Evolutionary conservation across 2,113 vertebrate species (phyloP).

Genomic region (Hydrochoerus hydrochaeris): DNA sequence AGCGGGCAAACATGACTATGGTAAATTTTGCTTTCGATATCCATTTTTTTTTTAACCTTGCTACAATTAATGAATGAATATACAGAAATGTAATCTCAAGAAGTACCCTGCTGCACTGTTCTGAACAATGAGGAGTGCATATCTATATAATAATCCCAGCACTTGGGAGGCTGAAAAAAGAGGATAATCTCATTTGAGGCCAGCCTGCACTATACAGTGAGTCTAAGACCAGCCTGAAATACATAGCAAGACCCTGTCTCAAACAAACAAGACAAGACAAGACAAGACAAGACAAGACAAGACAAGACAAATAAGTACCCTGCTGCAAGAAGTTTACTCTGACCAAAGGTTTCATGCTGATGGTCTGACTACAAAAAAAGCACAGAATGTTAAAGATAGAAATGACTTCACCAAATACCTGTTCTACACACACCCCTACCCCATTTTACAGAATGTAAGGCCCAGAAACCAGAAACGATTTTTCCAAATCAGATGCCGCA

Average conservation of each 20-base stretch:
- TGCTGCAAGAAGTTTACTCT: not conserved
- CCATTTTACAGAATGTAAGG: not conserved
- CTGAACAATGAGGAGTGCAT: not conserved
- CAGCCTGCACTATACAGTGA: not conserved
- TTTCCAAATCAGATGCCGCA: not conserved
- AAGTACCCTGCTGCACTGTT: not conserved
- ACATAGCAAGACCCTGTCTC: not conserved
- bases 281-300: too few relatives aligned
- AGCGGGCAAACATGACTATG: not conserved
- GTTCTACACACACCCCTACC: not conserved
- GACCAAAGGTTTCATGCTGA: not conserved
- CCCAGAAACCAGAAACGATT: not conserved
- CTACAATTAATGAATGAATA: not conserved
- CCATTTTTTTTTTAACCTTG: not conserved
- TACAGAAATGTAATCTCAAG: not conserved
- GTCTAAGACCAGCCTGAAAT: not conserved
- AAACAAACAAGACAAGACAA: not conserved
- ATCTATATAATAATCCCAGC: not conserved
- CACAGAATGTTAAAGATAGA: not conserved
- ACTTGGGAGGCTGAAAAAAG: not conserved
- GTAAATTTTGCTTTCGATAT: slow-evolving; percentile 5
- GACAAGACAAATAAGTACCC: not conserved
- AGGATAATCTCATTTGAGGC: not conserved
- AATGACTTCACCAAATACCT: not conserved
- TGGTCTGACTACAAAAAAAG: not conserved